These are phyloP conservation scores for Temnothorax unifasciatus DNA, from an alignment of 2,888 invertebrate species.

Conservation along the genomic window DNA sequence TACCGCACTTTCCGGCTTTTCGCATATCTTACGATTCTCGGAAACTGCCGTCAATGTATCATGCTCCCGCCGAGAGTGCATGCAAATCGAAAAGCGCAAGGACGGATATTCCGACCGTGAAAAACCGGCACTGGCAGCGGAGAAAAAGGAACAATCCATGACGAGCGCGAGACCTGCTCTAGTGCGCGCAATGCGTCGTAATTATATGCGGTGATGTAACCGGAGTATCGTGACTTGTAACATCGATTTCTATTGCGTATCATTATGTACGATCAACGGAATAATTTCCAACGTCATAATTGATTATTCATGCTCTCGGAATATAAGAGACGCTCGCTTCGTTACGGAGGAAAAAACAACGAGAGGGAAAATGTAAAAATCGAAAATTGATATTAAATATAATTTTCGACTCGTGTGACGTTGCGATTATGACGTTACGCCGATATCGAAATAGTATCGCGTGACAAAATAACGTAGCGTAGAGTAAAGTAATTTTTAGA, in stretches of 20 bases:
- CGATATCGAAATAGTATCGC: background rate
- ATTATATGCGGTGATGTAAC: constrained; percentile 19
- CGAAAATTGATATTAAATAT: background rate
- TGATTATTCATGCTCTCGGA: background rate
- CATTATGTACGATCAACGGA: background rate
- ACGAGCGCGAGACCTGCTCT: constrained; percentile 7
- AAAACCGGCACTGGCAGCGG: background rate
- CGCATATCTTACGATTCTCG: constrained; percentile 8
- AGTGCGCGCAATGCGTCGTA: background rate
- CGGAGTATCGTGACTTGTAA: constrained; percentile 16
- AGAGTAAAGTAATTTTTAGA: background rate
- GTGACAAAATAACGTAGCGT: background rate
- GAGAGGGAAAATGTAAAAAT: background rate
- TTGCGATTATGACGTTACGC: background rate
- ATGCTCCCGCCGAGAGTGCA: background rate
- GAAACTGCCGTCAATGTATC: background rate
- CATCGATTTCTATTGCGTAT: constrained; percentile 9
- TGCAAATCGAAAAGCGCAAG: constrained; percentile 38
- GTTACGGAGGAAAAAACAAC: background rate
- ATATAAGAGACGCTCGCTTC: background rate
- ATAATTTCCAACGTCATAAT: constrained; percentile 3
- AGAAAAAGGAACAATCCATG: background rate
- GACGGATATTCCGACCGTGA: constrained; percentile 11
- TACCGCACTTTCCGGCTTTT: constrained; percentile 22
- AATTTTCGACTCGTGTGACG: background rate